A percentile compares a stretch with the other conserved stretches of the same genome.
phyloP scores from a whole-genome alignment of 2,888 invertebrate species.

The Amblyjoppa fuscipennis region DNA sequence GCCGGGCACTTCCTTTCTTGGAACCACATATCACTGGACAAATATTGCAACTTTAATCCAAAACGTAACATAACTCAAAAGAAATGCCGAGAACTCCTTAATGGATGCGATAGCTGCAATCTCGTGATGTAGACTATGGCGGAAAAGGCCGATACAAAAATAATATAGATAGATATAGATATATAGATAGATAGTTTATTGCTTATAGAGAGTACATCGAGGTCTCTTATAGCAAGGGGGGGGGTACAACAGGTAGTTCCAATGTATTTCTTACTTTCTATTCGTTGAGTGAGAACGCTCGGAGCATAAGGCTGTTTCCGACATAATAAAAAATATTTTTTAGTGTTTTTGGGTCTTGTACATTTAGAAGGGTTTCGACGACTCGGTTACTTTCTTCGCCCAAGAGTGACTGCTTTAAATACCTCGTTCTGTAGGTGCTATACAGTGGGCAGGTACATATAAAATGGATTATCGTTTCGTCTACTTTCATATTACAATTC shows the following conservation, averaged over 20 bases:
- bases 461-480: not conserved
- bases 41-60: too few relatives aligned
- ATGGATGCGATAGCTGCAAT: too few relatives aligned
- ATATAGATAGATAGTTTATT: not conserved
- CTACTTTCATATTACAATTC: slow-evolving; percentile 2
- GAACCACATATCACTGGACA: too few relatives aligned
- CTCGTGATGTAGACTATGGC: too few relatives aligned
- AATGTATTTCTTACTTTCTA: not conserved
- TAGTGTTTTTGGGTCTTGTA: not conserved
- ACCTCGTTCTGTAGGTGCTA: not conserved
- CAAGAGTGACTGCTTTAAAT: not conserved
- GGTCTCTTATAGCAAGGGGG: slow-evolving; percentile 1
- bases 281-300: not conserved
- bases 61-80: too few relatives aligned
- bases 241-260: not conserved
- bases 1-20: too few relatives aligned
- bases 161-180: not conserved
- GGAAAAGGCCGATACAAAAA: too few relatives aligned
- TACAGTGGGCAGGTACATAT: not conserved
- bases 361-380: not conserved
- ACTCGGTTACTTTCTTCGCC: not conserved
- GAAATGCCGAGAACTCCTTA: too few relatives aligned
- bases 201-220: not conserved
- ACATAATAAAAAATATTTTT: not conserved
- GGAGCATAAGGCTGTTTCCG: not conserved